Percentiles rank a stretch among this genome's conserved stretches.
phyloP scores from a whole-genome alignment of 2,113 vertebrate genomes.

The Mohoua ochrocephala region DNA sequence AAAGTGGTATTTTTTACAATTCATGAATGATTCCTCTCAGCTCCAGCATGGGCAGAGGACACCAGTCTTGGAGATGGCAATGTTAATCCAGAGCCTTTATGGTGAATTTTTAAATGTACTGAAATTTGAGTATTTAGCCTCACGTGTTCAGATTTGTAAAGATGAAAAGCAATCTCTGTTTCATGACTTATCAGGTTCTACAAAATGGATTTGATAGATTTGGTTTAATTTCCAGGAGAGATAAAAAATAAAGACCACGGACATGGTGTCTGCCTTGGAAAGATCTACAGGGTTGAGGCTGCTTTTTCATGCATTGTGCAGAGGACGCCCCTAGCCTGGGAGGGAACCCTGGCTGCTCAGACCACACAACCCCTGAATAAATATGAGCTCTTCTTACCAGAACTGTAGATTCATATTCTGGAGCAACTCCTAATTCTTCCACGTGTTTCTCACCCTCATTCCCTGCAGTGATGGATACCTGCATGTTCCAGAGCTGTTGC shows the following conservation, averaged over 20 bases:
- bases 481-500: neutral
- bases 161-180: neutral
- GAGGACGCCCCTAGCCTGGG: neutral
- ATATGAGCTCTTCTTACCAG: neutral
- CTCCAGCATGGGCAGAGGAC: neutral
- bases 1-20: neutral
- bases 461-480: neutral
- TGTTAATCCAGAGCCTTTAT: neutral
- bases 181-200: neutral
- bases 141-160: neutral
- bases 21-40: neutral
- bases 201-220: neutral
- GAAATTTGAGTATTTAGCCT: neutral
- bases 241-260: neutral
- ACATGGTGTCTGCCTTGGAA: neutral
- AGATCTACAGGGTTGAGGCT: neutral
- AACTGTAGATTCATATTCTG: neutral
- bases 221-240: neutral
- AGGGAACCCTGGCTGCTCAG: neutral
- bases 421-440: neutral
- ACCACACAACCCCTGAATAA: neutral
- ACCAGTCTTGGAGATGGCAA: rapidly evolving
- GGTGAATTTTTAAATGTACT: neutral
- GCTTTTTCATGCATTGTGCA: neutral
- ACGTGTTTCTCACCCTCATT: neutral